Evolutionary conservation across 1,140 invertebrate genomes (phyloP), one percentile per base, ranked within the genome.

Genomic region (Asobara japonica): DNA sequence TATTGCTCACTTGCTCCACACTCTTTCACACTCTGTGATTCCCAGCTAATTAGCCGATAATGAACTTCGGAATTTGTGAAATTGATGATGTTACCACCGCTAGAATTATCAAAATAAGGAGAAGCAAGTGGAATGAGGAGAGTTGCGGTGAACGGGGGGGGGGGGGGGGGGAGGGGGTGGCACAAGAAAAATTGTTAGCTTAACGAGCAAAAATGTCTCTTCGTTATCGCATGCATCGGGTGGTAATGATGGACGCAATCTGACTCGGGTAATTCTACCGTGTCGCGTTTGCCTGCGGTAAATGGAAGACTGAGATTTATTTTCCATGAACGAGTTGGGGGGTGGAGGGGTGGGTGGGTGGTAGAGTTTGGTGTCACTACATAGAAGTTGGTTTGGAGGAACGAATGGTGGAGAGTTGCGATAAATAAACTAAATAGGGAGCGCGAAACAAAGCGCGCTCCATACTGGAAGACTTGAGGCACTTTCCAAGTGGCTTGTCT

Each of bases 161-260:
- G n/a, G n/a, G n/a, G n/a, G n/a, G n/a, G n/a, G n/a, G n/a, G n/a
- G n/a, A n/a, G n/a, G n/a, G n/a, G n/a, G n/a, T n/a, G n/a, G n/a
- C n/a, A n/a, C n/a, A n/a, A 56, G 41, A 45, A 45, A 45, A 45
- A 45, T 45, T 16, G 41, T 45, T 13, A 25, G 51, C 22, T 75
- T 80, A 81, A 81, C 75, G 77, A 82, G 79, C 71, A 72, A 78
- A 81, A 81, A 75, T 69, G 64, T 72, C 64, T 65, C 71, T 67
- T 72, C 56, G 64, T 67, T 68, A 73, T 68, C 71, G 56, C 48
- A 38, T 29, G 33, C 33, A 68, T 62, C 56, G 56, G 71, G 45
- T 41, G 64, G 29, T 30, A 68, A 64, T 33, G 64, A 73, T 73
- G 48, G 27, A 61, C 25, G 71, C 71, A 73, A 73, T 73, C 36